Percentiles rank a stretch among this genome's conserved stretches.
These are phyloP conservation scores for Oreochromis grahami DNA, from an alignment of 2,797 vertebrate species.

Conservation along the genomic window DNA sequence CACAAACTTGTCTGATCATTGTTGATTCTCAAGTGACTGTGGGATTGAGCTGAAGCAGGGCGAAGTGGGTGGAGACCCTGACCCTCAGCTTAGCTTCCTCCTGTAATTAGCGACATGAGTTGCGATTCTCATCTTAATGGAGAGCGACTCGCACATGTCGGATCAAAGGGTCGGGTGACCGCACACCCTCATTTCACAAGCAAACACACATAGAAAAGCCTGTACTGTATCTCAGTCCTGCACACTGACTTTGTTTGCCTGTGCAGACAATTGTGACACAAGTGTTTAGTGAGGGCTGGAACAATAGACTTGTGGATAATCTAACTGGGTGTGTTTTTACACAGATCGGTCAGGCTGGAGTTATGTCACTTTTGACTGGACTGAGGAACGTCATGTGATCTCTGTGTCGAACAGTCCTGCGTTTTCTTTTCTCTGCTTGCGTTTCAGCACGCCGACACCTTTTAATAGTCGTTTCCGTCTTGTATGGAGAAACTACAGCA, in stretches of 20 bases:
- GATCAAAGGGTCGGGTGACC: conserved; percentile 68
- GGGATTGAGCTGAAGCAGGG: conserved; percentile 29
- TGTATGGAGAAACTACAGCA: conserved; percentile 9
- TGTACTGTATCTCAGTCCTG: not conserved
- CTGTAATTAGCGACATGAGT: conserved; percentile 68
- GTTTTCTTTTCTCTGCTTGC: not conserved
- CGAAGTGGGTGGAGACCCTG: conserved; percentile 67
- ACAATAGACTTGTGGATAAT: conserved; percentile 19
- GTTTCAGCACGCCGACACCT: not conserved
- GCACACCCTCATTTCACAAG: conserved; percentile 32
- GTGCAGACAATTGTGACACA: conserved; percentile 22
- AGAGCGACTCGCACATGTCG: conserved; percentile 56
- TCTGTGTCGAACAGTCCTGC: not conserved
- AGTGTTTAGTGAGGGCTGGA: conserved; percentile 31
- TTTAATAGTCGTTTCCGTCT: not conserved
- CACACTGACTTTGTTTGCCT: conserved; percentile 22
- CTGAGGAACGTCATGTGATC: not conserved
- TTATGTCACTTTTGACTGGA: conserved; percentile 10
- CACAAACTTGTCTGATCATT: conserved; percentile 30
- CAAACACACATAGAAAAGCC: conserved; percentile 16
- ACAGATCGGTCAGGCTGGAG: conserved; percentile 5
- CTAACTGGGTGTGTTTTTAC: conserved; percentile 45
- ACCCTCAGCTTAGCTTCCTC: conserved; percentile 45
- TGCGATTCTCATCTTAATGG: conserved; percentile 46
- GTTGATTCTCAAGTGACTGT: conserved; percentile 30